Base-by-base conservation (phyloP, 2,797 vertebrate genomes). In the Periparus ater region DNA sequence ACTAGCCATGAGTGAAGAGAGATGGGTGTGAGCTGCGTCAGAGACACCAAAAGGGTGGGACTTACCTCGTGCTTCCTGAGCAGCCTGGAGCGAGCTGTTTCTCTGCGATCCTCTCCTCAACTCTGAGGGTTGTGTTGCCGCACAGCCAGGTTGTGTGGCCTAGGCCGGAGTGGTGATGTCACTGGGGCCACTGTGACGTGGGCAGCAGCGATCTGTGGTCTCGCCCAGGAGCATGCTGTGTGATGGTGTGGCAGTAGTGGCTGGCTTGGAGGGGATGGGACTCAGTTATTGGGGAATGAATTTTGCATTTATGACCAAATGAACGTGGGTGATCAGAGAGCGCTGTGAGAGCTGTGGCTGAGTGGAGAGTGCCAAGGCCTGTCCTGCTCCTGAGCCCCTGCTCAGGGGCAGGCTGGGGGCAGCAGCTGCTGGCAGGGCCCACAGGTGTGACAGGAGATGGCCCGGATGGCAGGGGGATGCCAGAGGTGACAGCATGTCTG, bases 61-160 rank as follows among this genome's bases (percentile, higher is more conserved):
- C 38, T 40, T 40, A 40, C 38, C 2, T 44, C 0, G 2, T 62
- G 26, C 34, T 8, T 50, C 34, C 10, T 44, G 42, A 9, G 34
- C 50, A 26, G 36, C 36, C 27, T 17, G 2, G 7, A 38, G 11
- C 10, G 9, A 14, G 13, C 30, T 65, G 34, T 10, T 40, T 63
- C 50, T 83, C 9, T 0, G 0, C 2, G 0, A 10, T 34, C 4
- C 13, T 72, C 16, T 47, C 29, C 4, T 70, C 1, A 0, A 3
- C 42, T 62, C 26, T 12, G 29, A 29, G 34, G 30, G 17, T 57
- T 40, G 30, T 84, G 17, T 60, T 79, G 67, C 12, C 2, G 4
- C 6, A 1, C 44, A 29, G 38, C 27, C 7, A 1, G 1, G 1
- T 21, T 45, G 17, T 8, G 6, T 11, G 2, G 21, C 29, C 21